Evolutionary conservation across 2,113 vertebrate genomes (phyloP).

Genomic region (Chamaea fasciata): DNA sequence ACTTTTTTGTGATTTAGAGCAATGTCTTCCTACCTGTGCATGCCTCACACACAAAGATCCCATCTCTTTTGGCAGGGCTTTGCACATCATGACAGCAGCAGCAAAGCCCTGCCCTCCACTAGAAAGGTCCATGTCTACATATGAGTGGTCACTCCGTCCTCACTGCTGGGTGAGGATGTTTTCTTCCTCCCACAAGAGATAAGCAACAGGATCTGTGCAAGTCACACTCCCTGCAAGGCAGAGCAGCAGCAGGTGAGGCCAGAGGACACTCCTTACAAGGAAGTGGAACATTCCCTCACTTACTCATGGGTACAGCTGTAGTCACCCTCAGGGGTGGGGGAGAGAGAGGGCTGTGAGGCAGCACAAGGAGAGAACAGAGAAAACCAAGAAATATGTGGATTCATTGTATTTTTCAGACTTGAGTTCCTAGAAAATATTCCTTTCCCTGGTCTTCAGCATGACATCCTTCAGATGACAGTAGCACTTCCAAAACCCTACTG

Average conservation of each 20-base stretch:
- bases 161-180: not conserved
- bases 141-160: not conserved
- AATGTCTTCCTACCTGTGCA: not conserved
- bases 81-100: not conserved
- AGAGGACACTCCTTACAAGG: not conserved
- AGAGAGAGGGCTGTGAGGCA: not conserved
- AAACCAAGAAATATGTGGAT: not conserved
- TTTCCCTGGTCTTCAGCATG: not conserved
- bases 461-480: not conserved
- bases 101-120: not conserved
- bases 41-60: not conserved
- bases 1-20: not conserved
- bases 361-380: not conserved
- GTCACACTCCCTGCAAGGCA: not conserved
- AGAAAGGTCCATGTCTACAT: not conserved
- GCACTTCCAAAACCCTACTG: not conserved
- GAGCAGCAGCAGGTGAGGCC: conserved; percentile 2
- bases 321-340: not conserved
- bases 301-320: rapidly evolving
- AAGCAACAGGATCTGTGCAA: not conserved
- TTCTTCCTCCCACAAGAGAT: not conserved
- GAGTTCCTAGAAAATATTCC: not conserved
- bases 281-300: not conserved
- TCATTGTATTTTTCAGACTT: not conserved
- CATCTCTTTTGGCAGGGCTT: not conserved